Evolutionary conservation across 2,888 invertebrate species (phyloP).

Genomic region (Cephus pygmeus): DNA sequence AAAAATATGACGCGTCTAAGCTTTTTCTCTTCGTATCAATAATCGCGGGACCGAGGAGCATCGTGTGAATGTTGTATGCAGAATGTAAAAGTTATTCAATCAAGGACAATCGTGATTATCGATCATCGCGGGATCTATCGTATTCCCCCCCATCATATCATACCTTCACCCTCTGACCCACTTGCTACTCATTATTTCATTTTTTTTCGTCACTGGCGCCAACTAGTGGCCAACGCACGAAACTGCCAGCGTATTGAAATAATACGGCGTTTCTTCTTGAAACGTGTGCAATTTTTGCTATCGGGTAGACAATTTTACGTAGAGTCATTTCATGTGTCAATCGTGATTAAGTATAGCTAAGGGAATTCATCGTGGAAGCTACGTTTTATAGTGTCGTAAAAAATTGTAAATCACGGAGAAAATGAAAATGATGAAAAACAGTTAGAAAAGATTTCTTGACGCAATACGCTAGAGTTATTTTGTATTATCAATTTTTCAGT

Average conservation of each 20-base stretch:
- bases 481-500: neutral
- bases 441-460: neutral
- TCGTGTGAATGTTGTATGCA: neutral
- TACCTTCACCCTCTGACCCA: neutral
- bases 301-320: neutral
- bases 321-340: neutral
- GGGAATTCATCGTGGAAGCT: conserved; percentile 62
- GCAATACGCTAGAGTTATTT: neutral
- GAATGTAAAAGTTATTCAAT: neutral
- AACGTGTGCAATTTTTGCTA: neutral
- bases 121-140: neutral
- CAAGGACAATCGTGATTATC: neutral
- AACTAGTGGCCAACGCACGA: neutral
- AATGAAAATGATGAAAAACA: neutral
- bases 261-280: neutral
- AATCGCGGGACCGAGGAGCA: neutral
- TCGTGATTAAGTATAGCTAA: conserved; percentile 46
- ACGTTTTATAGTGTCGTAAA: conserved; percentile 41
- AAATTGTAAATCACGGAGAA: neutral
- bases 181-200: neutral
- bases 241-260: neutral
- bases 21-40: neutral
- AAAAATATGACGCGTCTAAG: neutral
- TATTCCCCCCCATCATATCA: neutral
- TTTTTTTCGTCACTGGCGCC: neutral